These are phyloP conservation scores for Phyllostomus hastatus DNA, from an alignment of 2,113 vertebrate species.

Conservation along the genomic window DNA sequence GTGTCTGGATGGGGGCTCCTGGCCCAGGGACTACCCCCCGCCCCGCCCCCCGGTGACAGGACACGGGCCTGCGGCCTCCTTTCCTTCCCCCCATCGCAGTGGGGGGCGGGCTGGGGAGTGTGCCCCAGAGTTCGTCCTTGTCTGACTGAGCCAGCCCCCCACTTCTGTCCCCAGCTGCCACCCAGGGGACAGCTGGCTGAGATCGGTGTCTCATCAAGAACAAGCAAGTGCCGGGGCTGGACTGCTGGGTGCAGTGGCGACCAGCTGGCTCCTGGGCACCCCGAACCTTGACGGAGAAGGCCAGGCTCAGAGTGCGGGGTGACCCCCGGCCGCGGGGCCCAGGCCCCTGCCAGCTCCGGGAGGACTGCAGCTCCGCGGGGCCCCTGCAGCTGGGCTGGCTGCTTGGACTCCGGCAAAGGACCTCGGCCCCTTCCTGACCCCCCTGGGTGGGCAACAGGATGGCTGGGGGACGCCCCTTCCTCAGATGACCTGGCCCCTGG, in stretches of 20 bases:
- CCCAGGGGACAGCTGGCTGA: not conserved
- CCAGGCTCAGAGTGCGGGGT: rapidly evolving
- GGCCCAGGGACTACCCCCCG: too few relatives aligned
- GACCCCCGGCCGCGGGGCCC: not conserved
- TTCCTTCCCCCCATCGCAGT: not conserved
- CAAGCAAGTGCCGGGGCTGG: not conserved
- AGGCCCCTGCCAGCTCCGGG: not conserved
- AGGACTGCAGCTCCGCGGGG: not conserved
- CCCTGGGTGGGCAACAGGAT: not conserved
- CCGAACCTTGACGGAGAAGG: too few relatives aligned
- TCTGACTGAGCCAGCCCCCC: not conserved
- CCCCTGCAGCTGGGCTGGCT: not conserved
- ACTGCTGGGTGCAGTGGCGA: not conserved
- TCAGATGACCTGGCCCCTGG: not conserved
- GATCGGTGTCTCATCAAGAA: not conserved
- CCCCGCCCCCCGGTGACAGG: not conserved
- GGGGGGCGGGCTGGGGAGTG: not conserved
- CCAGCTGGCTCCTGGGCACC: not conserved
- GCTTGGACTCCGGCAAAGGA: not conserved
- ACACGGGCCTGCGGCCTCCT: rapidly evolving
- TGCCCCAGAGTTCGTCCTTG: not conserved
- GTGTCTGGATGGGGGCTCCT: not conserved
- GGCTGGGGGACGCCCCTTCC: too few relatives aligned
- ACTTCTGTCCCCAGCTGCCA: not conserved
- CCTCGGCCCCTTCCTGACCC: not conserved